Base-by-base conservation (phyloP, 2,797 vertebrate genomes). In the Buphagus erythrorhynchus region DNA sequence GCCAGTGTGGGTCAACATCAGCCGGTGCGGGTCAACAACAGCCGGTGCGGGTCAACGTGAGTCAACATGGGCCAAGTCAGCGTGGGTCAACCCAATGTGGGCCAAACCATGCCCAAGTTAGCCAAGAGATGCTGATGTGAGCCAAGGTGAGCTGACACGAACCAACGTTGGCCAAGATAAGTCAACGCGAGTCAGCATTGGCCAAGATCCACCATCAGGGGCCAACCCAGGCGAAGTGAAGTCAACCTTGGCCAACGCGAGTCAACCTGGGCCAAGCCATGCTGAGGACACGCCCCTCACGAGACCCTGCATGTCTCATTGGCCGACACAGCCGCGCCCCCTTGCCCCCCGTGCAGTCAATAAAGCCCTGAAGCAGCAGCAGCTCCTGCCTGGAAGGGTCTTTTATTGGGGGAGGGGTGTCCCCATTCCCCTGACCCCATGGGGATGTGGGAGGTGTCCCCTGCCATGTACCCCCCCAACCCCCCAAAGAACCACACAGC, bases 181-280 rank as follows among this genome's bases (percentile, higher is more conserved):
- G 49, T 29, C 26, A 28, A 51, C 1, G 0, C 0, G 1, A 33
- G n/a, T 1, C 33, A 13, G 18, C 4, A 1, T 0, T 4, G 38
- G 43, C 17, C 33, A 36, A 13, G 5, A 20, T 1, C 14, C 19
- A 14, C 21, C 66, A 16, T 12, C 5, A 1, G 0, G 5, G 18
- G n/a, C n/a, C 58, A 10, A 40, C 2, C 22, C 49, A 8, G 6
- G 31, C 69, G 31, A 5, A 33, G 24, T 22, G 21, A 16, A 16
- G 48, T 16, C 45, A 13, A 19, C 42, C 17, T 16, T 26, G 46
- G 48, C 25, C 43, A 5, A 19, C 1, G 11, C 0, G 22, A 42
- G 54, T 3, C 46, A 5, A 24, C 2, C 4, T 0, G 4, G 31
- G 46, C 45, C 35, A 2, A 4, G 18, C 21, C 16, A 1, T 3